phyloP scores from a whole-genome alignment of 1,140 invertebrate genomes.

The Drosophila equinoxialis region DNA sequence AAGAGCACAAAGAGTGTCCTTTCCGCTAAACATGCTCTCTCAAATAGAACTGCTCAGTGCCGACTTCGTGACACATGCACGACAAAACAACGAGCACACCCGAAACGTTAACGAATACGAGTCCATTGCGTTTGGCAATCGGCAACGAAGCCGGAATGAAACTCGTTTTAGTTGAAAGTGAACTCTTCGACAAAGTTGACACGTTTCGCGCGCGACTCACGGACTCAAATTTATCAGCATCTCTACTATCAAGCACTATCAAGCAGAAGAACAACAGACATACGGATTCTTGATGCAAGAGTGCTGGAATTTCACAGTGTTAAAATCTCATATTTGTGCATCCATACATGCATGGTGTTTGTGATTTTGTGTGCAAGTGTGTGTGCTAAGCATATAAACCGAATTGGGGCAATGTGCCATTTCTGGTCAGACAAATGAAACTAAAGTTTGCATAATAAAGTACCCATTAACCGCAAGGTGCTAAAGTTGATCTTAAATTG shows the following conservation, averaged over 20 bases:
- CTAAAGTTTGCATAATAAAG: neutral
- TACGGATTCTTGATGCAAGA: conserved; percentile 20
- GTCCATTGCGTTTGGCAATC: conserved; percentile 36
- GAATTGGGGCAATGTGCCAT: conserved; percentile 16
- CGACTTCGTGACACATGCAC: neutral
- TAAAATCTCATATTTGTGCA: conserved; percentile 28
- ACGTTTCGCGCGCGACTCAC: conserved; percentile 72
- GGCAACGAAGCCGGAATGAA: conserved; percentile 53
- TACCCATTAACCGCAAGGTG: neutral
- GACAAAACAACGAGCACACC: conserved; percentile 19
- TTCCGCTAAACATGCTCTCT: neutral
- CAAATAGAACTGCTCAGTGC: neutral
- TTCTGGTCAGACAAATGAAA: conserved; percentile 6
- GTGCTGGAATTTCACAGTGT: conserved; percentile 18
- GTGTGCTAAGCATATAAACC: conserved; percentile 25
- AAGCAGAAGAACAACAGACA: conserved; percentile 26
- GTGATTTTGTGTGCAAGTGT: neutral
- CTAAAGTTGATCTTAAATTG: neutral
- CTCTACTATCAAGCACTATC: neutral
- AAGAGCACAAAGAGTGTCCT: conserved; percentile 1
- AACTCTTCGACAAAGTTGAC: conserved; percentile 78
- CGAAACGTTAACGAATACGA: conserved; percentile 45
- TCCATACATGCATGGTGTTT: neutral
- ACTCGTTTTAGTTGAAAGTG: conserved; percentile 80
- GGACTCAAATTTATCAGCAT: conserved; percentile 20